A percentile compares a stretch with the other conserved stretches of the same genome.
Evolutionary conservation across 2,113 vertebrate genomes (phyloP).

Genomic region (Periophthalmodon schlosseri): DNA sequence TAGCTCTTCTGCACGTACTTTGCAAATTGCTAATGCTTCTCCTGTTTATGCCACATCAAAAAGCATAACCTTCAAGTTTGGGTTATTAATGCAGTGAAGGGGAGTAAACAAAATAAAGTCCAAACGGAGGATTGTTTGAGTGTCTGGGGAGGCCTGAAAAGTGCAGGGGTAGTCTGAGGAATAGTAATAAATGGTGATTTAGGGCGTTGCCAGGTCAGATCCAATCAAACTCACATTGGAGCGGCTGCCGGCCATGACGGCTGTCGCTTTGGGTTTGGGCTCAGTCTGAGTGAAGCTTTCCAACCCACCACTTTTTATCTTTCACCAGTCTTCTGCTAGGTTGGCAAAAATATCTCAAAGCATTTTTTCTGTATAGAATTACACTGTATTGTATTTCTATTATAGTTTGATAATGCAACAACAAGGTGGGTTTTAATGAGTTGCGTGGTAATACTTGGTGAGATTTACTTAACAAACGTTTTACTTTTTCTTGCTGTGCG

Average conservation of each 20-base stretch:
- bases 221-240: conserved; percentile 45
- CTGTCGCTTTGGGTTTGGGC: conserved; percentile 41
- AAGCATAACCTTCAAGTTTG: background rate
- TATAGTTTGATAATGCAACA: conserved; percentile 11
- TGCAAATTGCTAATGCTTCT: conserved; percentile 2
- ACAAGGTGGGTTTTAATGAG: background rate
- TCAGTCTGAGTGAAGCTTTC: conserved; percentile 40
- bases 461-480: background rate
- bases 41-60: conserved; percentile 9
- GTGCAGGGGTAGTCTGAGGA: conserved; percentile 10
- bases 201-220: conserved; percentile 38
- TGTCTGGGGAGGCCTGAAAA: conserved; percentile 1
- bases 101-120: conserved; percentile 9
- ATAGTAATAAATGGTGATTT: conserved; percentile 38
- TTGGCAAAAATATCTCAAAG: conserved; percentile 25
- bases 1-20: background rate
- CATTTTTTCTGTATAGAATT: background rate
- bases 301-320: conserved; percentile 20
- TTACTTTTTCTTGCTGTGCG: too few species aligned
- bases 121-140: conserved; percentile 1
- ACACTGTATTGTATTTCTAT: too few species aligned
- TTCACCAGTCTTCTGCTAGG: conserved; percentile 7
- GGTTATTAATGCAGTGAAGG: background rate
- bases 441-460: background rate
- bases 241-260: conserved; percentile 33